phyloP scores from a whole-genome alignment of 2,888 invertebrate genomes.

The Cremastobaeus sp. region DNA sequence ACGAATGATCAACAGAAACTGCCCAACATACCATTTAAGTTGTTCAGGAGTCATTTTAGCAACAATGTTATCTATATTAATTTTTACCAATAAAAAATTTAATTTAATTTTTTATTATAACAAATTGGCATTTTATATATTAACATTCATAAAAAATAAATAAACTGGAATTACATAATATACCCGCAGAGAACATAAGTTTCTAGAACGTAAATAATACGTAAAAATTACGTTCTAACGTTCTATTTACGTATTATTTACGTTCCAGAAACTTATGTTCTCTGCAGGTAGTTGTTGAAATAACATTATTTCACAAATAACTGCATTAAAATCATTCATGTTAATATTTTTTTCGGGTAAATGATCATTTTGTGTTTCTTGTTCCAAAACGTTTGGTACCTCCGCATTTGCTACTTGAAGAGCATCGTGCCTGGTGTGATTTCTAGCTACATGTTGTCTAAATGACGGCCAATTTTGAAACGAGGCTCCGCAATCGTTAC shows the following conservation, averaged over 20 bases:
- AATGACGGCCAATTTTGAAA: not conserved
- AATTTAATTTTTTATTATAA: not conserved
- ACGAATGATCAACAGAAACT: not conserved
- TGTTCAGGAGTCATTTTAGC: not conserved
- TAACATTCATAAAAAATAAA: too few relatives aligned
- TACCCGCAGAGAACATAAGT: too few relatives aligned
- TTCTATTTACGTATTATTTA: too few relatives aligned
- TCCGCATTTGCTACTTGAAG: not conserved
- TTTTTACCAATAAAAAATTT: not conserved
- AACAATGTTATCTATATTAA: not conserved
- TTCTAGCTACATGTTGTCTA: not conserved
- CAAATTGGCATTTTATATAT: too few relatives aligned
- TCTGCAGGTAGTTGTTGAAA: too few relatives aligned
- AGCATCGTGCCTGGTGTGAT: not conserved
- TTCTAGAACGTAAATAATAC: too few relatives aligned
- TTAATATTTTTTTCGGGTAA: not conserved
- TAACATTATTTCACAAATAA: not conserved
- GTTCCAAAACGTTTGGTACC: not conserved
- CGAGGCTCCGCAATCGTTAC: too few relatives aligned
- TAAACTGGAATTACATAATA: too few relatives aligned
- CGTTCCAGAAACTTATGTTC: too few relatives aligned
- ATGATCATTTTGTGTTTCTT: not conserved
- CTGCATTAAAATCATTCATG: not conserved
- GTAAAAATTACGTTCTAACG: too few relatives aligned
- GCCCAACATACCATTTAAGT: not conserved